A percentile compares a stretch with the other conserved stretches of the same genome.
Evolutionary conservation across 2,888 invertebrate species (phyloP).

Genomic region (Limenitis camilla): DNA sequence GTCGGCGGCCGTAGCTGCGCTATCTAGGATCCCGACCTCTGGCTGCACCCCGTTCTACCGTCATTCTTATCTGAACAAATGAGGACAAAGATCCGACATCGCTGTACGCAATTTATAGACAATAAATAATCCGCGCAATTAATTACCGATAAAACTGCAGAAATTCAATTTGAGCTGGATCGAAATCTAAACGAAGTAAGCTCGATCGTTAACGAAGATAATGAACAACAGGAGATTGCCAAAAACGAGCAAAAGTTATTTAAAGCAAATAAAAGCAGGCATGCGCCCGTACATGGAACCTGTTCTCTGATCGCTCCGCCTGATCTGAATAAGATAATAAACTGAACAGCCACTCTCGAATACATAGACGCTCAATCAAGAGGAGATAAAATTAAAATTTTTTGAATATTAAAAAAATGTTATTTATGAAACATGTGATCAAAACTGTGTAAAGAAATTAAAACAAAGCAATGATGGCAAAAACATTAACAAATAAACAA

Average conservation of each 20-base stretch:
- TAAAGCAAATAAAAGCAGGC: conserved; percentile 70
- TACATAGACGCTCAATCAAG: conserved; percentile 21
- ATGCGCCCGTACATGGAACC: conserved; percentile 54
- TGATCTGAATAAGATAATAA: conserved; percentile 69
- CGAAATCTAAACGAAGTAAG: conserved; percentile 63
- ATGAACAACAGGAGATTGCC: conserved; percentile 59
- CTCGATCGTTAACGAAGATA: conserved; percentile 67
- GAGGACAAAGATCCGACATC: conserved; percentile 58
- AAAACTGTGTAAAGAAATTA: too few relatives aligned
- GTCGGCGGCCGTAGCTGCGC: conserved; percentile 45
- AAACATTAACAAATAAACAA: too few relatives aligned
- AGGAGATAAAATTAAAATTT: conserved; percentile 1
- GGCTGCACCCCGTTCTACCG: conserved; percentile 51
- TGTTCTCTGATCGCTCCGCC: conserved; percentile 47
- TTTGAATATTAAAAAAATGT: conserved; percentile 4
- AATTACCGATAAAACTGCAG: conserved; percentile 46
- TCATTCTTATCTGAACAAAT: conserved; percentile 61
- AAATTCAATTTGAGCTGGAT: conserved; percentile 58
- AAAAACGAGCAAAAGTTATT: conserved; percentile 68
- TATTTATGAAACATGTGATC: not conserved
- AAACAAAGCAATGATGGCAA: too few relatives aligned
- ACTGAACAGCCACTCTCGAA: conserved; percentile 57
- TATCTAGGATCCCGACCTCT: conserved; percentile 63
- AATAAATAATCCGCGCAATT: conserved; percentile 53
- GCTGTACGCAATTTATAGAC: conserved; percentile 38